These are phyloP conservation scores for Axis porcinus DNA, from an alignment of 2,113 vertebrate genomes.

Conservation along the genomic window DNA sequence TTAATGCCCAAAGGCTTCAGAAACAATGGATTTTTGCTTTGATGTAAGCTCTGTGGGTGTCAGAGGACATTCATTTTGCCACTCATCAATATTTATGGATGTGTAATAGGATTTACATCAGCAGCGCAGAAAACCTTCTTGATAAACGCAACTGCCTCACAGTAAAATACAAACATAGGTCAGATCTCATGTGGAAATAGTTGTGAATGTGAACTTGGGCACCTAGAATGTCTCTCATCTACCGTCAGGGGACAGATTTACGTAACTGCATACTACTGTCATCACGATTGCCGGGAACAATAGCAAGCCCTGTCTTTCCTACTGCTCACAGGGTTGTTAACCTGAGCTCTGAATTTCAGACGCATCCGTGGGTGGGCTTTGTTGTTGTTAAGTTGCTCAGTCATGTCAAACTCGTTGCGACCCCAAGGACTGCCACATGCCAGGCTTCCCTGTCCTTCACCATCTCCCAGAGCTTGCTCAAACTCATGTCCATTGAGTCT, in stretches of 20 bases:
- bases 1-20: neutral
- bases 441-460: neutral
- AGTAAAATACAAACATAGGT: neutral
- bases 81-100: neutral
- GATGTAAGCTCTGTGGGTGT: neutral
- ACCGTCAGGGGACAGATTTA: fast-evolving
- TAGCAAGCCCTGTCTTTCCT: neutral
- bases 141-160: neutral
- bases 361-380: neutral
- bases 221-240: neutral
- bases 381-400: neutral
- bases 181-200: neutral
- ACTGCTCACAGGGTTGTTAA: fast-evolving
- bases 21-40: neutral
- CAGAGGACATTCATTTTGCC: neutral
- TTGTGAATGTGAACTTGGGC: neutral
- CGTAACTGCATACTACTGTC: fast-evolving
- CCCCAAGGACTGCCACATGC: neutral
- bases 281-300: fast-evolving
- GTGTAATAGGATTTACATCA: neutral
- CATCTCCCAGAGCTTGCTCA: neutral
- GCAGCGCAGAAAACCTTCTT: too few species aligned
- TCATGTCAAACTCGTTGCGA: fast-evolving
- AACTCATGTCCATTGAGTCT: neutral
- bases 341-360: neutral